Evolutionary conservation across 2,113 vertebrate species (phyloP).

Genomic region (Struthidea cinerea): DNA sequence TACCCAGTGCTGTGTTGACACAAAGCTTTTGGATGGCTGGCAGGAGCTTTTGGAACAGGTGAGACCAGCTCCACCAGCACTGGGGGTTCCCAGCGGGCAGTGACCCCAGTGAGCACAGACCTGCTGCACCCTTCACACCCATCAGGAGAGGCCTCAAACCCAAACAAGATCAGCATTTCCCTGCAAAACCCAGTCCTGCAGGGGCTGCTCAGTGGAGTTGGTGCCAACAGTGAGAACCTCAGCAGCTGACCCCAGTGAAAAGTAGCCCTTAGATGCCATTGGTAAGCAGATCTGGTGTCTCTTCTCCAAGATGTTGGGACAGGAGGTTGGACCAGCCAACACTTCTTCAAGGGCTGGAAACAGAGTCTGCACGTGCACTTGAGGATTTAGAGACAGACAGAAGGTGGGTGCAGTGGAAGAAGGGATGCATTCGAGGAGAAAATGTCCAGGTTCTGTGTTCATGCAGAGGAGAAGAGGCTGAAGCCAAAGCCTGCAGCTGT

Average conservation of each 20-base stretch:
- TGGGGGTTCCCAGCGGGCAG: not conserved
- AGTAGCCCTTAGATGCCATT: not conserved
- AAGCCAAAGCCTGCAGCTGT: not conserved
- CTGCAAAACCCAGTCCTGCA: not conserved
- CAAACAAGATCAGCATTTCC: not conserved
- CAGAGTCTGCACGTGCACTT: not conserved
- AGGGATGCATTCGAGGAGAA: not conserved
- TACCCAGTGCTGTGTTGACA: not conserved
- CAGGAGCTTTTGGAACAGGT: not conserved
- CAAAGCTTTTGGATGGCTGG: not conserved
- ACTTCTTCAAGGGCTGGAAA: not conserved
- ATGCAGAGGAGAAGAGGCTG: not conserved
- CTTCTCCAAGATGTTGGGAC: not conserved
- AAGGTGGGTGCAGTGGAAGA: accelerated
- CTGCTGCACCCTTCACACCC: not conserved
- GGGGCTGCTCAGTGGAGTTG: not conserved
- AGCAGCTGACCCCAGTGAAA: not conserved
- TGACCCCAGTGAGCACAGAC: not conserved
- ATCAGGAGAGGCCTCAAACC: not conserved
- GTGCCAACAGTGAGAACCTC: not conserved
- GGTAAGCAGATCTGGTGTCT: not conserved
- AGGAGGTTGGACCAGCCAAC: not conserved
- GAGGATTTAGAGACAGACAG: not conserved
- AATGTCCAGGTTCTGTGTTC: not conserved
- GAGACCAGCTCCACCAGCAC: not conserved